phyloP scores from a whole-genome alignment of 2,888 invertebrate genomes.

The Hydropsyche betteni region DNA sequence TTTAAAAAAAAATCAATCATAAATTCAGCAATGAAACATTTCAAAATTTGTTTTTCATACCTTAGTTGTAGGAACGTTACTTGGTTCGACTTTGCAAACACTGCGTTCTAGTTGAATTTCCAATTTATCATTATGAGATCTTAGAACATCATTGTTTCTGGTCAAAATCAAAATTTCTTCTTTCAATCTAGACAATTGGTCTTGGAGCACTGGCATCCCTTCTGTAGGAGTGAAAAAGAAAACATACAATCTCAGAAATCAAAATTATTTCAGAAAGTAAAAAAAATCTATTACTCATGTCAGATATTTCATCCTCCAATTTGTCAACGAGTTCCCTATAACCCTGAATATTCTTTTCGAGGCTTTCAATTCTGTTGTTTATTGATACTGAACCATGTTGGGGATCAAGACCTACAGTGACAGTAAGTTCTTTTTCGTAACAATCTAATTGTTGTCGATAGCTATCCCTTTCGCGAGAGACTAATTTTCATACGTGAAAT shows the following conservation, averaged over 20 bases:
- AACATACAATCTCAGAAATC: background rate
- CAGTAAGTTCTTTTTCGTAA: constrained; percentile 83
- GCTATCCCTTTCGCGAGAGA: constrained; percentile 80
- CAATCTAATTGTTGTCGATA: constrained; percentile 82
- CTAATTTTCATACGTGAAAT: constrained; percentile 46
- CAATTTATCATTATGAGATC: constrained; percentile 69
- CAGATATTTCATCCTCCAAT: constrained; percentile 68
- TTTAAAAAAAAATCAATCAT: constrained; percentile 2
- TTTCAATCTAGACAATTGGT: constrained; percentile 68
- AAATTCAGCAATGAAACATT: background rate
- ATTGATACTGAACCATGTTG: constrained; percentile 57
- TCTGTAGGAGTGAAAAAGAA: background rate
- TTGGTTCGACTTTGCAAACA: constrained; percentile 60
- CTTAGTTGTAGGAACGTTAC: constrained; percentile 54
- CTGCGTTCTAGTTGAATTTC: constrained; percentile 73
- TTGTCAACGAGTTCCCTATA: constrained; percentile 77
- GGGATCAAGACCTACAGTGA: constrained; percentile 56
- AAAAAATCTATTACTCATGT: constrained; percentile 50
- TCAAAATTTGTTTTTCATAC: background rate
- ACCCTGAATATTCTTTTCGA: constrained; percentile 77
- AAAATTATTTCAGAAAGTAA: background rate
- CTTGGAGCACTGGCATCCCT: constrained; percentile 58
- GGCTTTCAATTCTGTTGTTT: constrained; percentile 70
- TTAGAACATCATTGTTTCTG: constrained; percentile 63
- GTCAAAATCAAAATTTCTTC: constrained; percentile 68